Base-by-base conservation (phyloP, 1,140 invertebrate species). In the Adoxophyes honmai region DNA sequence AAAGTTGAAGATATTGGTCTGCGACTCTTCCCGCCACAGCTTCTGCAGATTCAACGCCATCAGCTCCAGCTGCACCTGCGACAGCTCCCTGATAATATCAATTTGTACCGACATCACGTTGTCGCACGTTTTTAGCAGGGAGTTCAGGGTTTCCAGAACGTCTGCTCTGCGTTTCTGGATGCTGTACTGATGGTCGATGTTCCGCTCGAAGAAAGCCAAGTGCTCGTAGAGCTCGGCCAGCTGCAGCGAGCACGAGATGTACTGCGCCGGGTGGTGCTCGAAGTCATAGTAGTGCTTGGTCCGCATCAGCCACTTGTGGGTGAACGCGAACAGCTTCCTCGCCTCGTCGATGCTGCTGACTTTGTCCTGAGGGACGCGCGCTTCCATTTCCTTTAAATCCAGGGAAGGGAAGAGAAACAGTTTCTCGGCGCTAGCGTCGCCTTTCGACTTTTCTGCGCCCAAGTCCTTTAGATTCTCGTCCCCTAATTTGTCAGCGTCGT, bases 131-230 rank as follows among this genome's bases (percentile, higher is more conserved):
- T 87, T 87, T 8, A 87, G 60, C 44, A 87, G 55, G 1, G 81
- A 78, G 55, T 86, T 91, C 0, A 94, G 66, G 1, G 90, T 90
- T 68, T 92, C 91, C 36, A 95, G 70, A 68, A 94, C 90, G 60
- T 94, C 93, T 8, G 93, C 90, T 34, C 94, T 76, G 42, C 93
- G 84, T 77, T 94, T 95, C 67, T 94, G 93, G 79, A 95, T 92
- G 60, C 91, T 92, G 72, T 94, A 94, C 73, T 93, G 91, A 53
- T 90, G 90, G 56, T 94, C 93, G 35, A 92, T 78, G 66, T 93
- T 91, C 9, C 88, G 73, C 78, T 95, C 94, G 85, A 94, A 95
- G 68, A 93, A 92, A 1, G 93, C 91, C 35, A 95, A 77, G 66
- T 91, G 89, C 72, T 93, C 92, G 70, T 92, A 95, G 0, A 94